Evolutionary conservation across 2,113 vertebrate genomes (phyloP).

Genomic region (Chiloscyllium plagiosum): DNA sequence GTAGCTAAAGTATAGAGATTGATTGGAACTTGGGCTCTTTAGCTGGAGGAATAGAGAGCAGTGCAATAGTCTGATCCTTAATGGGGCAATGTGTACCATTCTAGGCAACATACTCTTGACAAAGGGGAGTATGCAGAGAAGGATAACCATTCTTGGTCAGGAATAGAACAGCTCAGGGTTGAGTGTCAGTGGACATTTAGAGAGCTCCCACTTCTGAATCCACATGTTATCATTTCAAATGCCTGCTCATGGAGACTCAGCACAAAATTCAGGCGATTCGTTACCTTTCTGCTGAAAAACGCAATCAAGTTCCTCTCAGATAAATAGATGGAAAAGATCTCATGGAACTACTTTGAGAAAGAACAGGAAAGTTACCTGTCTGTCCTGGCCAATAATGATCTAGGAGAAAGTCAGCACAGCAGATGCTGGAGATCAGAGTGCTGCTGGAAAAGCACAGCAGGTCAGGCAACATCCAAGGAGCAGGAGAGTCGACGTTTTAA

Average conservation of each 20-base stretch:
- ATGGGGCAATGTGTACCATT: background rate
- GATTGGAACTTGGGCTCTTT: background rate
- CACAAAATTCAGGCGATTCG: background rate
- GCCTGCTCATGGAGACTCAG: background rate
- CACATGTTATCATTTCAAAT: too few species aligned
- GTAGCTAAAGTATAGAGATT: background rate
- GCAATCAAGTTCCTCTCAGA: background rate
- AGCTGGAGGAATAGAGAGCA: background rate
- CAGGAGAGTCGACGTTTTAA: too few species aligned
- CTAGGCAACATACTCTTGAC: background rate
- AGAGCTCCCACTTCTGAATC: too few species aligned
- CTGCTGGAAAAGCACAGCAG: too few species aligned
- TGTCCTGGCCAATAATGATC: background rate
- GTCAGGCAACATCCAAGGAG: too few species aligned
- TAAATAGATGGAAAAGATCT: background rate
- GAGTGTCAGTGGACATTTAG: background rate
- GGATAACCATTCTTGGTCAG: too few species aligned
- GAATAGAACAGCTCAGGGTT: too few species aligned
- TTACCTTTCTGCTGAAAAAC: background rate
- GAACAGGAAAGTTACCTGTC: background rate
- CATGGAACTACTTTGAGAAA: background rate
- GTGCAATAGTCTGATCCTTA: background rate
- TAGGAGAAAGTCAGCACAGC: too few species aligned
- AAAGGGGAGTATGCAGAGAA: background rate
- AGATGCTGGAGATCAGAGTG: too few species aligned